Evolutionary conservation across 2,888 invertebrate species (phyloP).

Genomic region (Reticulitermes lucifugus): DNA sequence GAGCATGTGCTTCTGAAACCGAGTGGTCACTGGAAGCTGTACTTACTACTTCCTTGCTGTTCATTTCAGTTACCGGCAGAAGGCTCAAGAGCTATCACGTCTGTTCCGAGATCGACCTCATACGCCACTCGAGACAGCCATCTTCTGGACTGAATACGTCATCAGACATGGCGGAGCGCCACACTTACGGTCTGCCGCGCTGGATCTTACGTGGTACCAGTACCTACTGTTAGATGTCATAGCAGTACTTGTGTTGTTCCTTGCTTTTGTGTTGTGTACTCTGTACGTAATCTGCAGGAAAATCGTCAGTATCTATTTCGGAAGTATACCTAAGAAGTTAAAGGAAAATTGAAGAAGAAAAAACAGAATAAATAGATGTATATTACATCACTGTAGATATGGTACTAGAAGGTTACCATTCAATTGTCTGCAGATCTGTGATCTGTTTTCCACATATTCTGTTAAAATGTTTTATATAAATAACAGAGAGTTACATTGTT

Average conservation of each 20-base stretch:
- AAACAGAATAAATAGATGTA: too few relatives aligned
- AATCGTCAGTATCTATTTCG: not conserved
- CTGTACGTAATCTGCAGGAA: not conserved
- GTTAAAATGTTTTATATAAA: too few relatives aligned
- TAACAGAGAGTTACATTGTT: too few relatives aligned
- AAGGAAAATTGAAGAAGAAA: too few relatives aligned
- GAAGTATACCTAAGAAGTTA: too few relatives aligned
- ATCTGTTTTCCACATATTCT: too few relatives aligned
- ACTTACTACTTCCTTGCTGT: not conserved
- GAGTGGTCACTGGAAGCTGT: not conserved
- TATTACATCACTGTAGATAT: too few relatives aligned
- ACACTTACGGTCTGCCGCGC: slow-evolving; percentile 67
- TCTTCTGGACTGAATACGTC: slow-evolving; percentile 76
- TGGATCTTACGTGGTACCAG: slow-evolving; percentile 66
- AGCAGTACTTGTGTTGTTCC: slow-evolving; percentile 32
- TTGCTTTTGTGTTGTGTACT: not conserved
- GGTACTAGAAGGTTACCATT: too few relatives aligned
- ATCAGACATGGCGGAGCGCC: slow-evolving; percentile 69
- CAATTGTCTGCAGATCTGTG: too few relatives aligned
- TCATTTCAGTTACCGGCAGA: slow-evolving; percentile 67
- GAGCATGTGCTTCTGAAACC: too few relatives aligned
- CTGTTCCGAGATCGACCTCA: slow-evolving; percentile 70
- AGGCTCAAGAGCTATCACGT: slow-evolving; percentile 65
- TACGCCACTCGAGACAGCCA: slow-evolving; percentile 70
- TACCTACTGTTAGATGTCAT: slow-evolving; percentile 52